phyloP scores from a whole-genome alignment of 2,888 invertebrate species.

The Drosophila picticornis region DNA sequence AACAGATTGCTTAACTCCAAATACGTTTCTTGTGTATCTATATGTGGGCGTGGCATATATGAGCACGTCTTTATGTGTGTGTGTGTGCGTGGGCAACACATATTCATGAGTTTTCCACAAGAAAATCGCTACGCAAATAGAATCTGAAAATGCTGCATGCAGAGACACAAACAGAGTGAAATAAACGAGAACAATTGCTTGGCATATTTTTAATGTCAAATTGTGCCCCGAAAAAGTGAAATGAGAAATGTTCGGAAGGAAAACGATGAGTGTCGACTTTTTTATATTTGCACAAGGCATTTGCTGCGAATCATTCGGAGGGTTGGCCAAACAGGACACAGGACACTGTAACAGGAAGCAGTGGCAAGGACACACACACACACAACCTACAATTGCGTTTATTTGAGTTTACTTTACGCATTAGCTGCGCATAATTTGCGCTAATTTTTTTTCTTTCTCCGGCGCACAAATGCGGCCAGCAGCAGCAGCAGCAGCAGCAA shows the following conservation, averaged over 20 bases:
- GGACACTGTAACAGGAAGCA: constrained; percentile 1
- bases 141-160: constrained; percentile 2
- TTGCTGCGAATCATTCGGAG: constrained; percentile 26
- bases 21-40: constrained; percentile 2
- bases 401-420: constrained; percentile 70
- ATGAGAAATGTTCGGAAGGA: constrained; percentile 5
- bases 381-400: constrained; percentile 15
- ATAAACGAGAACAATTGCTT: neutral
- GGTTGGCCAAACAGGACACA: constrained; percentile 20
- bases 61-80: constrained; percentile 11
- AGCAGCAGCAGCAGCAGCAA: constrained; percentile 1
- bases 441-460: constrained; percentile 62
- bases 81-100: constrained; percentile 35
- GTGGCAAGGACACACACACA: constrained; percentile 28
- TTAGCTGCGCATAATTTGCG: constrained; percentile 79
- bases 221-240: constrained; percentile 22
- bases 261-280: constrained; percentile 46
- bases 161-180: neutral
- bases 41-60: constrained; percentile 43
- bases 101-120: constrained; percentile 44
- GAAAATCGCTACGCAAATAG: constrained; percentile 60
- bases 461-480: constrained; percentile 30
- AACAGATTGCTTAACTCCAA: constrained; percentile 59
- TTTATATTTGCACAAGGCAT: constrained; percentile 59
- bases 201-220: constrained; percentile 58